These are phyloP conservation scores for Bombus sibiricus DNA, from an alignment of 1,140 invertebrate species.

Conservation along the genomic window DNA sequence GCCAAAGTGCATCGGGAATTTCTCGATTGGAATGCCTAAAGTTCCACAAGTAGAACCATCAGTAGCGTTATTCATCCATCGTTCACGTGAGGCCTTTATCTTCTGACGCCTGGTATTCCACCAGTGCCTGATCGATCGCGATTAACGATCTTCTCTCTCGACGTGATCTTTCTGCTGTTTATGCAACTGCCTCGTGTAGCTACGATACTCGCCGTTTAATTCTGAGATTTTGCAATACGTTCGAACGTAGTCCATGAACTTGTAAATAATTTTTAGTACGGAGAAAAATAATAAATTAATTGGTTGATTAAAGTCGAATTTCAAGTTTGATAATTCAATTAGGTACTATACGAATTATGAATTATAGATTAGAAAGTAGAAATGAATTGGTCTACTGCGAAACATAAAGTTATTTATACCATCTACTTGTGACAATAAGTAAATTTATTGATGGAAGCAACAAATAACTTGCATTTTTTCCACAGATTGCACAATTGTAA, in stretches of 20 bases:
- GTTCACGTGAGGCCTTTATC: conserved; percentile 18
- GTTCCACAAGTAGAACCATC: conserved; percentile 71
- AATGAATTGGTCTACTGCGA: too few species aligned
- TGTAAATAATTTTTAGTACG: too few species aligned
- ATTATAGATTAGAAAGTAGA: too few species aligned
- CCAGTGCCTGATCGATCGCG: conserved; percentile 41
- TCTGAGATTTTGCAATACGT: neutral
- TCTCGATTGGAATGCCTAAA: conserved; percentile 78
- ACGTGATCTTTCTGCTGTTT: neutral
- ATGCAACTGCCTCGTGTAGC: neutral
- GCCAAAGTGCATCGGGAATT: conserved; percentile 77
- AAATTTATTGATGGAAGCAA: neutral
- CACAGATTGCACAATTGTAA: too few species aligned
- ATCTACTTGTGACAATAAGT: neutral
- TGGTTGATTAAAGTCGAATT: too few species aligned
- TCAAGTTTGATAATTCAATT: too few species aligned
- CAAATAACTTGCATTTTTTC: too few species aligned
- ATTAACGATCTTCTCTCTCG: conserved; percentile 35
- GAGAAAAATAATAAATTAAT: too few species aligned
- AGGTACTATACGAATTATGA: too few species aligned
- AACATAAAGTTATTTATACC: too few species aligned
- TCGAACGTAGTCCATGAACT: too few species aligned
- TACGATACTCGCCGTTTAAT: neutral
- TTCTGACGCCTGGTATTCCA: conserved; percentile 31
- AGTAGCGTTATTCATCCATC: conserved; percentile 61